Evolutionary conservation across 2,113 vertebrate species (phyloP), one percentile per base, ranked within the genome.

Genomic region (Gracilinanus agilis): DNA sequence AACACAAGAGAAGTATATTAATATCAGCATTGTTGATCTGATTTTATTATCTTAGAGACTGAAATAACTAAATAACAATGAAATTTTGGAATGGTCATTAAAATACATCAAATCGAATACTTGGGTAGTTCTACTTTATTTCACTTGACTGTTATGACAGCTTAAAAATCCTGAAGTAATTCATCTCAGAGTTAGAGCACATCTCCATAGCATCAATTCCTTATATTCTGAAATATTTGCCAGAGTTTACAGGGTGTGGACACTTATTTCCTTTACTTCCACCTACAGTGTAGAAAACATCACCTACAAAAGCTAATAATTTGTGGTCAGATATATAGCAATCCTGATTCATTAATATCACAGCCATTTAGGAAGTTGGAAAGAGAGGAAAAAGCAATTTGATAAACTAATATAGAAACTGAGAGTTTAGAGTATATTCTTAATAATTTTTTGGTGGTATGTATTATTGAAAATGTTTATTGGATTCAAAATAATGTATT

Each of bases 1-100:
- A 92, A 67, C 54, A 55, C 1, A 94, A 49, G 24, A 93, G 2
- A 24, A 0, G n/a, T 88, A 9, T 53, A 24, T 94, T 24, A 58
- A 6, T 95, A 95, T 5, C 34, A 93, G 34, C 95, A 55, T 53
- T 10, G 61, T 61, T 93, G 7, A 83, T 89, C 67, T 89, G 10
- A 55, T 94, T 96, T 94, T 55, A 19, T 88, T 19, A 0, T 44
- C 44, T 93, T 89, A 91, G 53, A 90, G 21, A 53, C 23, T 92
- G 1, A 94, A 95, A 75, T 91, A 53, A 67, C 9, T 55, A 88
- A 95, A 67, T 92, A 24, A 0, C 3, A 7, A 83, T 53, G 34
- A 92, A 54, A n/a, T 90, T 95, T n/a, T 91, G 16, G 2, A 92
- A 55, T 56, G 54, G 44, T 90, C 21, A 92, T 89, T 90, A n/a